Evolutionary conservation across 1,140 invertebrate genomes (phyloP).

Genomic region (Tetramorium alpestre): DNA sequence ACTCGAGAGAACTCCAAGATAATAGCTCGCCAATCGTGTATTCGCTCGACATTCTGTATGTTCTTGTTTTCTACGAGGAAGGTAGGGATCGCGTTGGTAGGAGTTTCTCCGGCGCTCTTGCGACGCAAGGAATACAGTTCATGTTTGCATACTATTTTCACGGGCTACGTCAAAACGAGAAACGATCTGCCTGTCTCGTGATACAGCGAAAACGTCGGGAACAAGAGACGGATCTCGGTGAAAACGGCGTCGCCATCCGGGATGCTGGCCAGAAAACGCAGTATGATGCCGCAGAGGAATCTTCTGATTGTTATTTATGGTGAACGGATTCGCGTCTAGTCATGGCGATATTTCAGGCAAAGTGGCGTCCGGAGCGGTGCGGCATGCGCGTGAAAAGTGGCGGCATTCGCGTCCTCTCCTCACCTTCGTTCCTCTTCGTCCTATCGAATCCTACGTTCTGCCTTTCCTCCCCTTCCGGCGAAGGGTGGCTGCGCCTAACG

Average conservation of each 20-base stretch:
- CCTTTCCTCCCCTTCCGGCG: background rate
- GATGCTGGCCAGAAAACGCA: background rate
- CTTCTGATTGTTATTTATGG: conserved; percentile 74
- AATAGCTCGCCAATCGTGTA: conserved; percentile 1
- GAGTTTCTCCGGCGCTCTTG: background rate
- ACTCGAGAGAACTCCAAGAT: background rate
- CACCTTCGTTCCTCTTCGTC: conserved; percentile 12
- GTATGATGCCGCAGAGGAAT: conserved; percentile 50
- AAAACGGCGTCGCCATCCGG: conserved; percentile 1
- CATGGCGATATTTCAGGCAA: conserved; percentile 75
- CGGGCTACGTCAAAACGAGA: conserved; percentile 2
- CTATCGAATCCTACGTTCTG: conserved; percentile 53
- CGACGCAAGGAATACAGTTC: background rate
- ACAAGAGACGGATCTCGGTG: background rate
- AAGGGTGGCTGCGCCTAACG: conserved; percentile 29
- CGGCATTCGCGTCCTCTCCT: conserved; percentile 26
- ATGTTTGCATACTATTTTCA: conserved; percentile 16
- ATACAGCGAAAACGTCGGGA: conserved; percentile 14
- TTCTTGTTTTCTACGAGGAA: background rate
- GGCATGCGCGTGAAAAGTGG: conserved; percentile 62
- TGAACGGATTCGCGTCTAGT: conserved; percentile 73
- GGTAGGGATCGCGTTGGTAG: background rate
- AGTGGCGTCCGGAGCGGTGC: conserved; percentile 61
- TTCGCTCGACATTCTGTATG: background rate
- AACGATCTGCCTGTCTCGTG: background rate